Evolutionary conservation across 2,888 invertebrate genomes (phyloP), one percentile per base, ranked within the genome.

Genomic region (Mesorhabditis spiculigera): DNA sequence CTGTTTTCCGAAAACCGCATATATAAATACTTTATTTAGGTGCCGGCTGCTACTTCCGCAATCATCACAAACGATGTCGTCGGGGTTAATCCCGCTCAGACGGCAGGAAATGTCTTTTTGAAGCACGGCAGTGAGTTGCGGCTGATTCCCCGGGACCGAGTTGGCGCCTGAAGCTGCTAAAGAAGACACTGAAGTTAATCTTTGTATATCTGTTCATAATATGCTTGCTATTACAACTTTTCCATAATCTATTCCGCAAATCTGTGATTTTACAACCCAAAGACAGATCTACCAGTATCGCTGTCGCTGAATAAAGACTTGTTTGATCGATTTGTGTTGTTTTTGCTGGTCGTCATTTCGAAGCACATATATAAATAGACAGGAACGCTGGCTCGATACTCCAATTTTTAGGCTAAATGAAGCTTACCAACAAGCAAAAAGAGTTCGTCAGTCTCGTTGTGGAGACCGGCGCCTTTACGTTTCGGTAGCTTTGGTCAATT

Each of bases 21-120:
- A 13, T 50, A 50, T 10, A 50, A 50, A 10, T 13, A 10, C 13
- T 13, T 13, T 28, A 10, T 73, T 70, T 66, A 75, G 73, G 79
- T 80, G 69, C 92, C 95, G 69, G 92, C 97, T 41, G 94, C 94
- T 75, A 99, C 98, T n/a, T 96, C 95, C 84, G 98, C 98, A 45
- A 96, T 99, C 85, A 99, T 99, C 81, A 99, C 98, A 5, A 95
- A 99, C 87, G 98, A 98, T 88, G 98, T 98, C 70, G 93, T 99
- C 81, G 98, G 98, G 74, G 97, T 98, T 79, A 98, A 97, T 89
- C 98, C 98, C 13, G 93, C 95, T 86, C 78, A 80, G 68, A 73
- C 84, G 90, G 43, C 89, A 92, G 94, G 93, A 69, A 96, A 93
- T 88, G 92, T 98, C 58, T 98, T 98, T 87, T 89, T 98, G 80